Base-by-base conservation (phyloP, 1,140 invertebrate genomes). In the Zaprionus gabonicus region DNA sequence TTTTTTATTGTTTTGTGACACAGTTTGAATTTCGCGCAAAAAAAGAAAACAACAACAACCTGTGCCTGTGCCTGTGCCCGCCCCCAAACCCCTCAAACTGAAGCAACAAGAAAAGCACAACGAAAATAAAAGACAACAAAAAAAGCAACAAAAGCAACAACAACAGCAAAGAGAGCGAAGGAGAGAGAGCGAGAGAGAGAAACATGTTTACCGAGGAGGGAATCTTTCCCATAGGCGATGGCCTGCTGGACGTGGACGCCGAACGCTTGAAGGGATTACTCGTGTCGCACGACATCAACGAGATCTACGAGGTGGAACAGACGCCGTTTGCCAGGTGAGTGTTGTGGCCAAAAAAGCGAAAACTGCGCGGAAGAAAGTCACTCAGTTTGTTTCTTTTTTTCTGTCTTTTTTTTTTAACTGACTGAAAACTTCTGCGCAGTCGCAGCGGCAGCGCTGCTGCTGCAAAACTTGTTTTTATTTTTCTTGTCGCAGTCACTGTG, bases 271-370 rank as follows among this genome's bases (percentile, higher is more conserved):
- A 93, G 65, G 93, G 92, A 85, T 93, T 95, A 79, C 94, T 95
- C 81, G 94, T 94, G 71, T 93, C 94, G 82, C 94, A 95, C 85
- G 94, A 95, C 73, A 95, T 95, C 92, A 94, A 94, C 77, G 94
- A 95, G 82, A 94, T 95, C 69, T 95, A 95, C 92, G 94, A 95
- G 91, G 95, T 95, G 81, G 95, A 95, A 88, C 95, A 95, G 90
- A 95, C 95, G 91, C 95, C 95, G 80, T 95, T 95, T 94, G 95
- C 95, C 94, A 95, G 95, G 95, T 95, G 92, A 91, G 92, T 79
- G 64, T 59, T 71, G 66, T 76, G 84, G 82, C 78, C 78, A 85
- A 82, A 82, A 81, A 76, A 76, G 53, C 68, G 58, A 70, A 70
- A 81, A 68, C 60, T 20, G 36, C 69, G 55, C 81, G 81, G 71